phyloP scores from a whole-genome alignment of 2,113 vertebrate species.

The Dascyllus trimaculatus region DNA sequence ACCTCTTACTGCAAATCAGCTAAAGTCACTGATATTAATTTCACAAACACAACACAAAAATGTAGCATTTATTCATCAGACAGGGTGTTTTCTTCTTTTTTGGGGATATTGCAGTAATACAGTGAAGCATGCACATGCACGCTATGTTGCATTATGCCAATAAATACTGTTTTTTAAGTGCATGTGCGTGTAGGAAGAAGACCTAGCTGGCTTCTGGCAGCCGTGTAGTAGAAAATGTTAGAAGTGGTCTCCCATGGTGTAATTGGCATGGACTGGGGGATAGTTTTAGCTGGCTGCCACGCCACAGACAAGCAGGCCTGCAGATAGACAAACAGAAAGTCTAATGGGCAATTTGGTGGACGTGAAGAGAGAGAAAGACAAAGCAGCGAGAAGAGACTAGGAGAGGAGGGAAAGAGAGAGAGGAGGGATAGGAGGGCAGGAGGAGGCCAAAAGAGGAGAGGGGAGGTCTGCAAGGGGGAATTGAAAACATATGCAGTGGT shows the following conservation, averaged over 20 bases:
- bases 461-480: slow-evolving; percentile 65
- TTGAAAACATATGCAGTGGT: slow-evolving; percentile 79
- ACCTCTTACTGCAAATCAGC: neutral
- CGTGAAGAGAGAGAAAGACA: slow-evolving; percentile 32
- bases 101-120: slow-evolving; percentile 1
- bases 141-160: slow-evolving; percentile 7
- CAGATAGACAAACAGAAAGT: slow-evolving; percentile 70
- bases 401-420: slow-evolving; percentile 23
- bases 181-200: slow-evolving; percentile 12
- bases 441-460: slow-evolving; percentile 53
- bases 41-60: slow-evolving; percentile 7
- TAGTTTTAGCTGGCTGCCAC: slow-evolving; percentile 64
- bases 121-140: neutral
- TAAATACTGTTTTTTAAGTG: slow-evolving; percentile 20
- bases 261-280: slow-evolving; percentile 52
- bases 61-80: neutral
- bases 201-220: slow-evolving; percentile 31
- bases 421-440: slow-evolving; percentile 42
- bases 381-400: neutral
- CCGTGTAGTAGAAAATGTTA: slow-evolving; percentile 54
- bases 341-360: slow-evolving; percentile 74
- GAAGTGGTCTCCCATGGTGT: slow-evolving; percentile 67
- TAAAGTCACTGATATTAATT: neutral
- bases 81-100: neutral
- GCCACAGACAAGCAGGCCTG: slow-evolving; percentile 59